A percentile compares a stretch with the other conserved stretches of the same genome.
Conservation (phyloP, 2,888 invertebrate species). For the Entomobrya multifasciata region DNA sequence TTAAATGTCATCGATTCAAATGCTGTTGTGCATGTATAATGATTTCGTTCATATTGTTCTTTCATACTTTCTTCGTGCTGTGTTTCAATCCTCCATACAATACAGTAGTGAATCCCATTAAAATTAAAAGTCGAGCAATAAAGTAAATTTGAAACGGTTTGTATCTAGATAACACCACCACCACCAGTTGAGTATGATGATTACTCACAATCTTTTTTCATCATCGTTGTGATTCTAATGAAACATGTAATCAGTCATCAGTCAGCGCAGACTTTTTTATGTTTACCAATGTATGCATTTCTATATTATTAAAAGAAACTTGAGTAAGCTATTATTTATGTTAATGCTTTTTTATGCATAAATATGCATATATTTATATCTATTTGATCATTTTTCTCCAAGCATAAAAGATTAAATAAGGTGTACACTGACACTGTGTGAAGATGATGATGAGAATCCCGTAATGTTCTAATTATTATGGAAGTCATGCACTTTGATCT, state of each 20-base stretch:
- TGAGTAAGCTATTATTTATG: slow-evolving; percentile 10
- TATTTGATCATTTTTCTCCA: slow-evolving; percentile 27
- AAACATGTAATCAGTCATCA: slow-evolving; percentile 69
- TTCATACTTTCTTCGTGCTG: no score
- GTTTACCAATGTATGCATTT: no score
- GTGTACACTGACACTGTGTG: neutral
- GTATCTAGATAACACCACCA: slow-evolving; percentile 16
- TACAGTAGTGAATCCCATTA: slow-evolving; percentile 6
- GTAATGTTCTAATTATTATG: slow-evolving; percentile 72
- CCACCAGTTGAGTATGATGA: slow-evolving; percentile 50
- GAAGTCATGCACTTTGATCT: slow-evolving; percentile 72
- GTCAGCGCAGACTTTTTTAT: slow-evolving; percentile 45
- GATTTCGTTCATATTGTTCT: slow-evolving; percentile 7
- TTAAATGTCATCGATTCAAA: neutral
- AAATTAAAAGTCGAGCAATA: slow-evolving; percentile 64
- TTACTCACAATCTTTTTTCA: slow-evolving; percentile 53
- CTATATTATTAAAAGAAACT: neutral
- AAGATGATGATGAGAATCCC: slow-evolving; percentile 47
- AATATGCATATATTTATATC: slow-evolving; percentile 63
- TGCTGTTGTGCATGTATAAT: slow-evolving; percentile 28
- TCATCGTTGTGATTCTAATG: slow-evolving; percentile 50
- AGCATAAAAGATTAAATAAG: slow-evolving; percentile 35
- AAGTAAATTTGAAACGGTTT: slow-evolving; percentile 59
- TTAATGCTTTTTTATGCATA: slow-evolving; percentile 52
- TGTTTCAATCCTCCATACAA: no score